Base-by-base conservation (phyloP, 1,140 invertebrate species). In the Saccostrea glomerata region DNA sequence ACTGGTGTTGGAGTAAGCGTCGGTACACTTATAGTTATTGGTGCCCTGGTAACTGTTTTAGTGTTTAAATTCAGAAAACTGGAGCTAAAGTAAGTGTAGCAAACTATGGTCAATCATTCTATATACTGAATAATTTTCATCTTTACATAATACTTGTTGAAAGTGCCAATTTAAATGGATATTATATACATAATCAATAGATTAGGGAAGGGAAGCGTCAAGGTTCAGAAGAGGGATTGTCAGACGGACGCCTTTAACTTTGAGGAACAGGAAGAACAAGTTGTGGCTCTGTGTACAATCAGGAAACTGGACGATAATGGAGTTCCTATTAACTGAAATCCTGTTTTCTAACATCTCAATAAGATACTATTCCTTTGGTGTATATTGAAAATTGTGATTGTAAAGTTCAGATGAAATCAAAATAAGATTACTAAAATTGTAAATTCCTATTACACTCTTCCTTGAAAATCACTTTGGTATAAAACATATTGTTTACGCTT, bases 221-320 rank as follows among this genome's bases (percentile, higher is more conserved):
- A 30, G 25, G 9, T 77, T 36, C 70, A 77, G 25, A 77, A 77
- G 70, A 77, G 36, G 25, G 23, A 77, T 25, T 30, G 70, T 17
- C 70, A 77, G 25, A 1, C 25, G 11, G 70, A 77, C 25, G 70
- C 70, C 70, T 77, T 77, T 77, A 77, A 77, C 70, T 77, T 77
- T 17, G 13, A 77, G 4, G 70, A 77, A 77, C 25, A 77, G 30
- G 25, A 77, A 15, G 25, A 3, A 11, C 13, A 77, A 12, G 25
- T 11, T 30, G 70, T 77, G 13, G 12, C 25, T 77, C 70, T 77
- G 23, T 77, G 70, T 30, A 77, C 70, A 25, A 77, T 77, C 23
- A 77, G 25, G 25, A 25, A 36, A 25, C 70, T 77, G 23, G 70
- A 77, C 25, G 70, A 77, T 30, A 30, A 30, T 77, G 70, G 25